Evolutionary conservation across 2,113 vertebrate genomes (phyloP).

Genomic region (Platichthys stellatus): DNA sequence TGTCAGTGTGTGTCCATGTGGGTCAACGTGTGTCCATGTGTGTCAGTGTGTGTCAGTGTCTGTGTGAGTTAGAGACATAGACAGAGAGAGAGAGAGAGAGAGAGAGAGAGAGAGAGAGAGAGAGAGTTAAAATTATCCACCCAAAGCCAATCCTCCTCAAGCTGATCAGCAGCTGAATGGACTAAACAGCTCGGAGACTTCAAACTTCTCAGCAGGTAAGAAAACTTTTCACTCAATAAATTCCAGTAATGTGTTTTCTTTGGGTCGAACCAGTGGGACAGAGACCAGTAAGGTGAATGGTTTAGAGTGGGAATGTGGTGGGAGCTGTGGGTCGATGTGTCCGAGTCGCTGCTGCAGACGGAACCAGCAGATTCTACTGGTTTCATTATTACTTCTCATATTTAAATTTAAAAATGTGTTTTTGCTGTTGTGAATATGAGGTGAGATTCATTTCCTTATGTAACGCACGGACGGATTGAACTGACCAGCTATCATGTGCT

Average conservation of each 20-base stretch:
- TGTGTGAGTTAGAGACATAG: not conserved
- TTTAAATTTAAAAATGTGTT: not conserved
- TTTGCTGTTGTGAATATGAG: not conserved
- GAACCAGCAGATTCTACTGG: too few relatives aligned
- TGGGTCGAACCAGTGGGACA: not conserved
- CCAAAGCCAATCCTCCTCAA: conserved; percentile 75
- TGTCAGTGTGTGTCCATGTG: not conserved
- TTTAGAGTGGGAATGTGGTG: too few relatives aligned
- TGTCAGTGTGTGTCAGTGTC: not conserved
- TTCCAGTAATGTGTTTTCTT: not conserved
- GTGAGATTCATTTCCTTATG: not conserved
- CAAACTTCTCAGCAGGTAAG: conserved; percentile 56
- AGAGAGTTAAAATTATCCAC: conserved; percentile 66
- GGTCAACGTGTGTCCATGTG: not conserved
- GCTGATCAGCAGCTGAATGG: conserved; percentile 68
- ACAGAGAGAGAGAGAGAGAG: conserved; percentile 13
- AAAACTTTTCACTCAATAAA: conserved; percentile 19
- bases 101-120: conserved; percentile 13
- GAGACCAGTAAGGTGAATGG: not conserved
- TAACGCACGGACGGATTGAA: not conserved
- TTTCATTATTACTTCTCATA: not conserved
- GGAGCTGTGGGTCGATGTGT: too few relatives aligned
- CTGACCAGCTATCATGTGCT: not conserved
- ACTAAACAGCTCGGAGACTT: conserved; percentile 41
- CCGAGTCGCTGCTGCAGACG: too few relatives aligned